Conservation (phyloP, 2,113 vertebrate genomes). For the Castor canadensis region DNA sequence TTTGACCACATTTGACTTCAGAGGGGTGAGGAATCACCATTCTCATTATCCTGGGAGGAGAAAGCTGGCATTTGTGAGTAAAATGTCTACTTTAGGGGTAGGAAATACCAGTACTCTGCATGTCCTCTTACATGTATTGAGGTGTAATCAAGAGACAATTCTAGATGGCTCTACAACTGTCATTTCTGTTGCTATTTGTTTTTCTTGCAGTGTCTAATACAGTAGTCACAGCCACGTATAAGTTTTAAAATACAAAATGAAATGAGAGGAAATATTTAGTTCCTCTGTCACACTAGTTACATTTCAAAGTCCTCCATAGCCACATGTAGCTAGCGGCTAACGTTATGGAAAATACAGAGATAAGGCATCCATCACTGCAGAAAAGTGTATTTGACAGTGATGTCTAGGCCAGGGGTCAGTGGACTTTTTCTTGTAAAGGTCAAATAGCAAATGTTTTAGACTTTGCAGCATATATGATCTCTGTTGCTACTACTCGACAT, state of each 20-base stretch:
- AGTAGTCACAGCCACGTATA: background rate
- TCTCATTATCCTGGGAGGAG: background rate
- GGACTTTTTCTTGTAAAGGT: background rate
- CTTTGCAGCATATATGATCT: background rate
- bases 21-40: background rate
- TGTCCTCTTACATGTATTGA: too few relatives aligned
- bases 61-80: background rate
- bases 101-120: background rate
- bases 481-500: background rate
- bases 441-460: background rate
- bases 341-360: background rate
- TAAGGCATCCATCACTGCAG: background rate
- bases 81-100: background rate
- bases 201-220: background rate
- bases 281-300: background rate
- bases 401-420: background rate
- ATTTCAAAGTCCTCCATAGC: background rate
- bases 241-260: background rate
- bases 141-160: background rate
- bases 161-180: background rate
- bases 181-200: background rate
- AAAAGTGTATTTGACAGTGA: background rate
- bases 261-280: constrained; percentile 9
- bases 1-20: background rate
- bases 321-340: background rate